Base-by-base conservation (phyloP, 1,140 invertebrate genomes). In the Eumeta japonica region DNA sequence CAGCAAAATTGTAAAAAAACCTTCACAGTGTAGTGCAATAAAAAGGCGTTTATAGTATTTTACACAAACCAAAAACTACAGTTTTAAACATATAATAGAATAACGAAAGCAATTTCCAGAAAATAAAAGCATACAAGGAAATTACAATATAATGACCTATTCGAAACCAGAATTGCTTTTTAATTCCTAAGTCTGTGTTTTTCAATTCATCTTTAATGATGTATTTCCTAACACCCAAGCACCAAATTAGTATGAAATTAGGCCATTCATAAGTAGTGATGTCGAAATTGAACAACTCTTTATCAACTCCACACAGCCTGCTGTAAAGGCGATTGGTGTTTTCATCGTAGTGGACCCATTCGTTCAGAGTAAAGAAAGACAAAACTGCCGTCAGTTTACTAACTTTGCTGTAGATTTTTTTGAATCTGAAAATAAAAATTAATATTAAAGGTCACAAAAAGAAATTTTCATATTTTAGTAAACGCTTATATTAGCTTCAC, bases 161-260 rank as follows among this genome's bases (percentile, higher is more conserved):
- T 14, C 10, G 19, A 2, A 52, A 28, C 11, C 16, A 35, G 4
- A 33, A 24, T 15, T 51, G 46, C 24, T 46, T 51, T 34, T 39
- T 51, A 0, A 43, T 15, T 0, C 34, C 46, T 3, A 28, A 29
- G 0, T 45, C 33, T 3, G 41, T 43, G 10, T 37, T 39, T 14
- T 28, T 41, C 1, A 54, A 29, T 1, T 38, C 46, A 16, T 54
- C 52, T 11, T 51, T 48, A 0, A 54, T 16, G 2, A 48, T 45
- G 14, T 48, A 54, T 27, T 45, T 48, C 20, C 52, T 39, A 0
- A 50, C 9, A 0, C 52, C 52, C 2, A 54, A 12, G 20, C 19
- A 31, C 48, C 45, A 48, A 2, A 43, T 24, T 0, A 36, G 5
- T 3, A 46, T 19, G 3, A 36, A 14, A 0, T 43, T 40, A 0